A percentile compares a stretch with the other conserved stretches of the same genome.
Conservation (phyloP, 2,888 invertebrate species). For the Cephus sareptanus region DNA sequence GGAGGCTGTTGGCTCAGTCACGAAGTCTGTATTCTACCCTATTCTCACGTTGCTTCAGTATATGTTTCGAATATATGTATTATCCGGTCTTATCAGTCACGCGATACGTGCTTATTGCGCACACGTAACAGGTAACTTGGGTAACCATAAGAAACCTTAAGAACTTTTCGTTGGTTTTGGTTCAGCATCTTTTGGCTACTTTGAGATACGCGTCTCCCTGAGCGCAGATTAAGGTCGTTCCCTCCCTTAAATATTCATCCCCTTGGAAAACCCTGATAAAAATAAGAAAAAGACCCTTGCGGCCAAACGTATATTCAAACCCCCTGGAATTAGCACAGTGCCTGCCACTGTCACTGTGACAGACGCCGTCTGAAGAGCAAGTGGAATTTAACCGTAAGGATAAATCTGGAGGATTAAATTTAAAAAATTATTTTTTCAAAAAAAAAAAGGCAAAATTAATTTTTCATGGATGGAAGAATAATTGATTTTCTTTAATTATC, state of each 20-base stretch:
- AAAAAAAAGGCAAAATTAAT: neutral
- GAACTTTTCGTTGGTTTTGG: neutral
- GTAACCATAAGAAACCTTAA: neutral
- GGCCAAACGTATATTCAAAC: neutral
- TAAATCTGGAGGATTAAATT: neutral
- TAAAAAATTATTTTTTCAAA: neutral
- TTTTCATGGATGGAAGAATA: neutral
- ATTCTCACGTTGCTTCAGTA: neutral
- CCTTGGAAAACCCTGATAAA: conserved; percentile 69
- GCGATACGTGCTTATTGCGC: neutral
- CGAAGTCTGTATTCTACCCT: neutral
- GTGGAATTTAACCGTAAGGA: neutral
- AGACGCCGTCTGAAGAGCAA: neutral
- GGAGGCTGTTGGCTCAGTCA: conserved; percentile 19
- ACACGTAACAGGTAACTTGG: neutral
- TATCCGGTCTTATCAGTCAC: neutral
- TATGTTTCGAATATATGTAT: neutral
- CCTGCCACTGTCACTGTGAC: neutral
- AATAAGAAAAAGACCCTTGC: conserved; percentile 63
- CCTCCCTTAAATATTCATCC: conserved; percentile 72
- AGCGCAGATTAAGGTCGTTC: conserved; percentile 72
- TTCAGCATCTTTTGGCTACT: conserved; percentile 34
- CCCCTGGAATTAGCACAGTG: neutral
- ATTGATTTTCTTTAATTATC: neutral
- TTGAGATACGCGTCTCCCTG: conserved; percentile 63